Evolutionary conservation across 2,888 invertebrate genomes (phyloP), one percentile per base, ranked within the genome.

Genomic region (Nemotelus nigrinus): DNA sequence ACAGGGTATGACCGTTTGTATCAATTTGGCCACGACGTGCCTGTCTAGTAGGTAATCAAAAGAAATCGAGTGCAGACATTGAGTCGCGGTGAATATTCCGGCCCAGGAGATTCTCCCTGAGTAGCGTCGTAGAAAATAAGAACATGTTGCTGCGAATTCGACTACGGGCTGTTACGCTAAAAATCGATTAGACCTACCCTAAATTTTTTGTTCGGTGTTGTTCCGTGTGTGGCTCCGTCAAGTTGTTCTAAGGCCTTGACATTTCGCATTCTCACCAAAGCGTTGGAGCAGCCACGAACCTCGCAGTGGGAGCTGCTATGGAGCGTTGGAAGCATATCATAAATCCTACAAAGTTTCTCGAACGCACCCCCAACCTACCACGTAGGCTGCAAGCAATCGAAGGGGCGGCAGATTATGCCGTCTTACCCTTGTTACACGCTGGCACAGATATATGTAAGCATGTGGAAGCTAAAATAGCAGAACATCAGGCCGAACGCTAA

Each of bases 161-260:
- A 53, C 6, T n/a, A 25, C 4, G 8, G 25, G 4, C 5, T 6
- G 63, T 63, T 65, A 45, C 65, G 50, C 10, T 25, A 41, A 41
- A 70, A 70, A 70, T 70, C 70, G 70, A 70, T 70, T 70, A 55
- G 55, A 70, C 70, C 70, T 70, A 70, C 70, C 70, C 70, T 70
- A 70, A 55, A 70, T 44, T 55, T 70, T 43, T 8, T 53, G 70
- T 53, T 70, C 55, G 43, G 53, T 70, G 55, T 70, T 53, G 53
- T 41, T 53, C 44, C 70, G 70, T 70, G 70, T 55, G 39, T 70
- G 25, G 53, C 43, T 53, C 44, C 70, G 70, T 70, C 53, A 44
- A 41, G 10, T 41, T 25, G 41, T 43, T 53, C 53, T 70, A 2
- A 70, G 70, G 3, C 70, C 70, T 70, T 70, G 55, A 70, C 70